Evolutionary conservation across 2,888 invertebrate genomes (phyloP), one percentile per base, ranked within the genome.

Genomic region (Ornithoptera priamus): DNA sequence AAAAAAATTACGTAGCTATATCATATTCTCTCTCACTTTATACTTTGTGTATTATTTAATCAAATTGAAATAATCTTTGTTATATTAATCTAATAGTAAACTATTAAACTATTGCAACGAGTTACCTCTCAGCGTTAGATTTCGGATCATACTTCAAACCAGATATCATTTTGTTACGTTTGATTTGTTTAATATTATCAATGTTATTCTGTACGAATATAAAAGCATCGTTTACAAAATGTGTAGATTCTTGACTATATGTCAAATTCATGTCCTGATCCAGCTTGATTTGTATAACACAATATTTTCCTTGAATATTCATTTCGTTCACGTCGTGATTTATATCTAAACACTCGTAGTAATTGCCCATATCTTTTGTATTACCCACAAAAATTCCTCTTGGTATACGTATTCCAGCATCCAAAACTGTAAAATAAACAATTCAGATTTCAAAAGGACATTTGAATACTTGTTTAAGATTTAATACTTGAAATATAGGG

Each of bases 281-380:
- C 0, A 86, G 20, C 0, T 85, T 81, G 1, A 83, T 61, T 0
- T 71, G 74, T 18, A 88, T 78, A 12, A 86, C 79, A 72, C 92
- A 90, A 75, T 93, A 93, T 78, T 93, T 90, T 2, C 93, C 93
- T 62, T 87, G 81, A 36, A 92, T 84, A 1, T 79, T 73, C 74
- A 81, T 78, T 20, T 77, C 69, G 18, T 80, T 61, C 0, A 74
- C 65, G 1, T 72, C 15, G 63, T 80, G 62, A 73, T 82, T 70
- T 58, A 85, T 83, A 64, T 68, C 68, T 53, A 89, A 77, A 66
- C 89, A 89, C 76, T 86, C 83, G 72, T 78, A 77, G 71, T 86
- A 89, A 73, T 85, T 87, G 1, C 93, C 93, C 0, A 90, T 71
- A 30, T 90, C 88, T n/a, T 84, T 83, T 57, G 86, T 72, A 66